Evolutionary conservation across 2,888 invertebrate species (phyloP), one percentile per base, ranked within the genome.

Genomic region (Odontomyia ornata): DNA sequence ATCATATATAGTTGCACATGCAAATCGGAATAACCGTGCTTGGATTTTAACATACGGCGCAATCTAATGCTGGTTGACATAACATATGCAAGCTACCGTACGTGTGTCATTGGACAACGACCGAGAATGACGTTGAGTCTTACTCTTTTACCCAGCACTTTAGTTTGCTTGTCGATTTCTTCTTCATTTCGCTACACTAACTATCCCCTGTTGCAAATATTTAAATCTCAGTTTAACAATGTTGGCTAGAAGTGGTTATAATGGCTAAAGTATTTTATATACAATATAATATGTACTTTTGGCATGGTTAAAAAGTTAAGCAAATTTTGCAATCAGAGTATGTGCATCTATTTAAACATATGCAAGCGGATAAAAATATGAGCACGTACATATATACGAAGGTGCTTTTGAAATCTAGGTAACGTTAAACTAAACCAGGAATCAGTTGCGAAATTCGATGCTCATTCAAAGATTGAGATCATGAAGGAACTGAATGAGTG

Each of bases 1-100:
- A 7, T 43, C 13, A 43, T 43, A 13, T 15, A 18, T 15, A 52
- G 52, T 64, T 64, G 64, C 60, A 25, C 64, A n/a, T 15, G 28
- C 64, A 27, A 28, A 28, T 28, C 64, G 71, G 62, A 72, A 64
- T 72, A 77, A 72, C 72, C 47, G 62, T 72, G 64, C 64, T 5
- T 36, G 43, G 75, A 28, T 30, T 77, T 36, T 75, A 75, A 65
- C 69, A 46, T 75, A 57, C 67, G 64, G 25, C 4, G 23, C 25
- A 30, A 36, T 2, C 67, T 67, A 43, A 67, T 67, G 67, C 43
- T 15, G 36, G 15, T 23, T 67, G 67, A 23, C 67, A 67, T 21
- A 43, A 67, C 67, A 67, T 21, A 67, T 67, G 67, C 67, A 43
- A 67, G 67, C 67, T 67, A 67, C 67, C 21, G 67, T 52, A 36